Percentiles rank a stretch among this genome's conserved stretches.
These are phyloP conservation scores for Fistularia commersonii DNA, from an alignment of 2,797 vertebrate species.

Conservation along the genomic window DNA sequence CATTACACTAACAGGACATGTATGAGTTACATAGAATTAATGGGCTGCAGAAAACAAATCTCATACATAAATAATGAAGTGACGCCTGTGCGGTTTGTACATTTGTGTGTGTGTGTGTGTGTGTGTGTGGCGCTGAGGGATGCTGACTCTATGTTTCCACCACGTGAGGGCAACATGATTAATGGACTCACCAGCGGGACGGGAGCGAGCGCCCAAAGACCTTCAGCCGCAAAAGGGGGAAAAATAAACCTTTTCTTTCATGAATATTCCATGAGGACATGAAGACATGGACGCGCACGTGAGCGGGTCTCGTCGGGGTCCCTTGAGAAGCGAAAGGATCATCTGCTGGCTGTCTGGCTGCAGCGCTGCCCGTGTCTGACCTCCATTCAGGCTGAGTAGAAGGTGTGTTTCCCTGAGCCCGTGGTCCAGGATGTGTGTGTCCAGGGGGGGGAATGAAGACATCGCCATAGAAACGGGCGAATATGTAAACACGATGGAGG, in stretches of 20 bases:
- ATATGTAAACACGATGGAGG: too few relatives aligned
- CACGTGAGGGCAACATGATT: conserved; percentile 57
- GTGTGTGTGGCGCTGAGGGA: too few relatives aligned
- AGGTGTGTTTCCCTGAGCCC: too few relatives aligned
- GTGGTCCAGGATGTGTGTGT: too few relatives aligned
- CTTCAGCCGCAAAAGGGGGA: conserved; percentile 21
- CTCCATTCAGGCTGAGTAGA: too few relatives aligned
- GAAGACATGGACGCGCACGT: neutral
- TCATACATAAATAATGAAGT: conserved; percentile 46
- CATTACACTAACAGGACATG: conserved; percentile 23
- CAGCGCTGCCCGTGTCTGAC: too few relatives aligned
- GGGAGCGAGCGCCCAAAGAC: conserved; percentile 22
- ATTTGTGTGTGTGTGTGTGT: conserved; percentile 9
- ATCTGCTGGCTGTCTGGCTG: too few relatives aligned
- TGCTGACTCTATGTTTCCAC: conserved; percentile 49
- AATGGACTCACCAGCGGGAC: conserved; percentile 42
- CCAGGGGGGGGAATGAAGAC: too few relatives aligned
- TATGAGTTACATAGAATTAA: conserved; percentile 33
- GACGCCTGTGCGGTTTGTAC: conserved; percentile 19
- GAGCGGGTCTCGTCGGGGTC: conserved; percentile 2
- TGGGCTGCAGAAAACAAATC: conserved; percentile 32
- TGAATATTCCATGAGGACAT: conserved; percentile 16
- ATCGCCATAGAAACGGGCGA: too few relatives aligned
- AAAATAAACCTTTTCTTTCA: conserved; percentile 12
- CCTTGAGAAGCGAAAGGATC: neutral